phyloP scores from a whole-genome alignment of 1,140 invertebrate species.

The Formica selysi region DNA sequence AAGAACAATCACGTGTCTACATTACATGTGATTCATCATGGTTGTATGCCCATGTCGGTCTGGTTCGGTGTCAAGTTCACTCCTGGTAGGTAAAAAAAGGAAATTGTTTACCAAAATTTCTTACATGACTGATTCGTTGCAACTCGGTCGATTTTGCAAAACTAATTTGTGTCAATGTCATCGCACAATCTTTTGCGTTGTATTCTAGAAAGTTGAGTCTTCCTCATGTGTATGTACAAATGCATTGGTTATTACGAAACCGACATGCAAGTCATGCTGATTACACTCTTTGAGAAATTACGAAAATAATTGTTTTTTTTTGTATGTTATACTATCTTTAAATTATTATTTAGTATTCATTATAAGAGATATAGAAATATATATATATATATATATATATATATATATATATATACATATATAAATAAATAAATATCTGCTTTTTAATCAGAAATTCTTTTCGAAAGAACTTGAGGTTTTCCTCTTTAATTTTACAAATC shows the following conservation, averaged over 20 bases:
- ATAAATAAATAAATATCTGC: not conserved
- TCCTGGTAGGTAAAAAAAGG: constrained; percentile 87
- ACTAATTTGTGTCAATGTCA: constrained; percentile 28
- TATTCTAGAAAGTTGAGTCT: not conserved
- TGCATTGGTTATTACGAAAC: not conserved
- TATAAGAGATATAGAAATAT: not conserved
- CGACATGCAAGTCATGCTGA: not conserved
- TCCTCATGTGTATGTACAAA: not conserved
- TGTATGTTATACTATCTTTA: no score
- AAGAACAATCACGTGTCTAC: constrained; percentile 97
- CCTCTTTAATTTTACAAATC: not conserved
- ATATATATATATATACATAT: constrained; percentile 15
- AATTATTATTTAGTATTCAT: not conserved
- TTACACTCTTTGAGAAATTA: not conserved
- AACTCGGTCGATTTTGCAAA: constrained; percentile 1
- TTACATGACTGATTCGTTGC: constrained; percentile 5
- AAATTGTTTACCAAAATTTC: constrained; percentile 14
- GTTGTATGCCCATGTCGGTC: constrained; percentile 97
- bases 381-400: constrained; percentile 19
- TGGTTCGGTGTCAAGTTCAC: constrained; percentile 99
- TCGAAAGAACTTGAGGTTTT: not conserved
- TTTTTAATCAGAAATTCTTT: not conserved
- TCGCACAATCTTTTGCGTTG: not conserved
- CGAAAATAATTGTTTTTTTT: not conserved
- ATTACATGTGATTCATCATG: constrained; percentile 98